Base-by-base conservation (phyloP, 2,888 invertebrate species). In the Eumerus sabulonum region DNA sequence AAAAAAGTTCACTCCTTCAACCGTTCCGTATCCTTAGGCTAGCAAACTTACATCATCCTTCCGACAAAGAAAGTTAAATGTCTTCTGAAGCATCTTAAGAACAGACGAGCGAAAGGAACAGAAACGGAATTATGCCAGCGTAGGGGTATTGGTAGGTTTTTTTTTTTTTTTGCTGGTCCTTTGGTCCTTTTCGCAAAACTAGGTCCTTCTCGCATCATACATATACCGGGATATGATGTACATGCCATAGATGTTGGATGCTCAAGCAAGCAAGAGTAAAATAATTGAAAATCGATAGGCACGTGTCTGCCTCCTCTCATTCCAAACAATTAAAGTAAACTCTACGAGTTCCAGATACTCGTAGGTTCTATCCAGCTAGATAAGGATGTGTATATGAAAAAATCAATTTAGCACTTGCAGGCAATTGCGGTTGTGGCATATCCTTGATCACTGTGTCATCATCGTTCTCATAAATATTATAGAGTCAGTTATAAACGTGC, bases 261-360 rank as follows among this genome's bases (percentile, higher is more conserved):
- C 3, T 56, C 60, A 62, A 57, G 19, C 35, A 47, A 62, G 64
- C 47, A 57, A 67, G 66, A 36, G 40, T n/a, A n/a, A n/a, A 53
- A 51, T 59, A 59, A 38, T 42, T 63, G 67, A 77, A 68, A 77
- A 77, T 77, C 77, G 67, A 77, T 73, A 44, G 42, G 40, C 67
- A 68, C 73, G 77, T 73, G 67, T 63, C 53, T 27, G 27, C 27
- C 17, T 56, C 11, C 47, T 19, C 12, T 40, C 35, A 42, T 66
- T 72, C 71, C 66, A 76, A 76, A 59, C 63, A 72, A 57, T 77
- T 77, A 66, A 76, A 76, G 60, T 47, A 50, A 62, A 44, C 63
- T 63, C 47, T 27, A 13, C 9, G 47, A 27, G 27, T n/a, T n/a
- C n/a, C n/a, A n/a, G n/a, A n/a, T 42, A 53, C 57, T 57, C n/a